These are phyloP conservation scores for Ibycter americanus DNA, from an alignment of 2,797 vertebrate species.

Conservation along the genomic window DNA sequence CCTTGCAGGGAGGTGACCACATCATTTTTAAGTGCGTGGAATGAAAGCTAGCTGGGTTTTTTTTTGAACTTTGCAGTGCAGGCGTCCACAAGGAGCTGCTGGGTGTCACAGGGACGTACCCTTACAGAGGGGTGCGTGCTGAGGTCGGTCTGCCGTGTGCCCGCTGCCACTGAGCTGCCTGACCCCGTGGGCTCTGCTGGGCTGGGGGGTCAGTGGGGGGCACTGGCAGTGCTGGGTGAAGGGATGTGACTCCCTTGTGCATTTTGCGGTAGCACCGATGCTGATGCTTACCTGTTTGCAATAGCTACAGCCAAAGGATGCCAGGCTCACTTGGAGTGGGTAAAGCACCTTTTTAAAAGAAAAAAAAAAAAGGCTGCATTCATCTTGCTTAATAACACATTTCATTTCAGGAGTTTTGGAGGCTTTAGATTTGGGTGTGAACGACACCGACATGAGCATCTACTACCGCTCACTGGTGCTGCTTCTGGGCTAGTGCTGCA, in stretches of 20 bases:
- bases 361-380: background rate
- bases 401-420: background rate
- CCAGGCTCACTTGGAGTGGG: background rate
- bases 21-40: background rate
- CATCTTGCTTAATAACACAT: background rate
- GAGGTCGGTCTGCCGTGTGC: background rate
- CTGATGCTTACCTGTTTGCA: background rate
- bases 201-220: background rate
- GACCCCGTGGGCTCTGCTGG: background rate
- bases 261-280: accelerated
- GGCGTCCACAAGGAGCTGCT: background rate
- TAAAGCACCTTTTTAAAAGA: background rate
- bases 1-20: background rate
- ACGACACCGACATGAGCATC: background rate
- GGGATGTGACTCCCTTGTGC: background rate
- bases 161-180: background rate
- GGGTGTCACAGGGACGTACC: background rate
- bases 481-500: background rate
- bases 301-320: background rate
- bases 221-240: accelerated
- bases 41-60: background rate
- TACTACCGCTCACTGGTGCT: background rate
- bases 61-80: background rate
- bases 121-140: background rate
- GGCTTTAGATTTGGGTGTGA: background rate